phyloP scores from a whole-genome alignment of 2,888 invertebrate species.

The Polyommatus iphigenia region DNA sequence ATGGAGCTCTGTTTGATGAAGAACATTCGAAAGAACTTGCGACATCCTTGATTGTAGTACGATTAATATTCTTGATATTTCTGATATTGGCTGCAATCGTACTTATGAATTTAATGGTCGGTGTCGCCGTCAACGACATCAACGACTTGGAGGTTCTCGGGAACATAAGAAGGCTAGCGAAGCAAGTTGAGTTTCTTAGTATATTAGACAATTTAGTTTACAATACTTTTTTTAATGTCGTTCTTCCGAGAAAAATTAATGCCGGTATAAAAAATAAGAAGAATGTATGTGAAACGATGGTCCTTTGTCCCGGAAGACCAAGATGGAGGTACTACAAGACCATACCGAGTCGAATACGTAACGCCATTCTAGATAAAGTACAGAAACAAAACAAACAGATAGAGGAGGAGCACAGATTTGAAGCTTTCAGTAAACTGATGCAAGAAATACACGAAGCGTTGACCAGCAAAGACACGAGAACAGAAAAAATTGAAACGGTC shows the following conservation, averaged over 20 bases:
- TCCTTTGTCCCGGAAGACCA: slow-evolving; percentile 67
- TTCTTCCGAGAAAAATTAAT: slow-evolving; percentile 60
- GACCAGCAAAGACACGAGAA: slow-evolving; percentile 48
- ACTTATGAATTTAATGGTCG: slow-evolving; percentile 81
- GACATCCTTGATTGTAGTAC: slow-evolving; percentile 65
- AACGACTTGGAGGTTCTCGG: slow-evolving; percentile 79
- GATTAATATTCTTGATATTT: slow-evolving; percentile 76
- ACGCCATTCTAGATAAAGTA: slow-evolving; percentile 68
- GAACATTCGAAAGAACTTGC: slow-evolving; percentile 62
- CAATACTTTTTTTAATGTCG: slow-evolving; percentile 61
- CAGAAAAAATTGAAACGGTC: slow-evolving; percentile 38
- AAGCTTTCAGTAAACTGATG: slow-evolving; percentile 57
- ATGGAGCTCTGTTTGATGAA: slow-evolving; percentile 70
- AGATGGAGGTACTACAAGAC: slow-evolving; percentile 55
- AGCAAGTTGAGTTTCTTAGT: slow-evolving; percentile 78
- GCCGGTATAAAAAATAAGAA: slow-evolving; percentile 61
- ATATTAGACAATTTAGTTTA: slow-evolving; percentile 76
- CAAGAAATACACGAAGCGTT: slow-evolving; percentile 64
- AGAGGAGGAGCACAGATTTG: slow-evolving; percentile 59
- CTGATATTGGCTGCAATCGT: slow-evolving; percentile 79
- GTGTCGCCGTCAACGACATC: slow-evolving; percentile 81
- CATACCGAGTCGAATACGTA: slow-evolving; percentile 62
- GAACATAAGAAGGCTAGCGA: slow-evolving; percentile 75
- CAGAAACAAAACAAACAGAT: slow-evolving; percentile 61
- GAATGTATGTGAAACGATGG: slow-evolving; percentile 57